Evolutionary conservation across 2,888 invertebrate species (phyloP).

Genomic region (Dryadula phaetusa): DNA sequence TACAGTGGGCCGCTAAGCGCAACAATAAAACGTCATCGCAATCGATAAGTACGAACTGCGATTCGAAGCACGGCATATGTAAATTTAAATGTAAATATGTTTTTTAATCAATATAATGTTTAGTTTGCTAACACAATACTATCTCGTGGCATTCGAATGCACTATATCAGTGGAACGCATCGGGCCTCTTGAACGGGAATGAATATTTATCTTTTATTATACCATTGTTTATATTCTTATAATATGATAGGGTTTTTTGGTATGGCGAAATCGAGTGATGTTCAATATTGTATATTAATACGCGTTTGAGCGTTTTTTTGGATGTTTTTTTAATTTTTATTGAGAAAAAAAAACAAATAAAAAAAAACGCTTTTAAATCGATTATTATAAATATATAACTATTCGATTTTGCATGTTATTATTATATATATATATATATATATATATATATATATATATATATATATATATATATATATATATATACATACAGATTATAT

Average conservation of each 20-base stretch:
- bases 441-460: too few species aligned
- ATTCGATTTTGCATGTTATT: too few species aligned
- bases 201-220: constrained; percentile 78
- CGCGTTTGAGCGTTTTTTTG: background rate
- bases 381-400: too few species aligned
- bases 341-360: too few species aligned
- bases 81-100: constrained; percentile 76
- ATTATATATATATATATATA: too few species aligned
- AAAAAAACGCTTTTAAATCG: too few species aligned
- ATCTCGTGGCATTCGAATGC: constrained; percentile 74
- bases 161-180: constrained; percentile 69
- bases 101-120: constrained; percentile 78
- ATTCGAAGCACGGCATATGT: constrained; percentile 78
- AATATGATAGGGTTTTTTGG: constrained; percentile 43
- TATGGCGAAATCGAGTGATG: constrained; percentile 48
- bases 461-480: too few species aligned
- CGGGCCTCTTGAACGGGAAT: constrained; percentile 69
- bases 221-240: constrained; percentile 70
- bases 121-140: constrained; percentile 71
- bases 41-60: constrained; percentile 76
- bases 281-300: constrained; percentile 34
- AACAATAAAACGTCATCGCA: constrained; percentile 53
- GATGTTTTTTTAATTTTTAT: too few species aligned
- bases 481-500: too few species aligned
- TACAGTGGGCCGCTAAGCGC: too few species aligned